These are phyloP conservation scores for Cryptocheilus praepositus DNA, from an alignment of 2,888 invertebrate genomes.

Conservation along the genomic window DNA sequence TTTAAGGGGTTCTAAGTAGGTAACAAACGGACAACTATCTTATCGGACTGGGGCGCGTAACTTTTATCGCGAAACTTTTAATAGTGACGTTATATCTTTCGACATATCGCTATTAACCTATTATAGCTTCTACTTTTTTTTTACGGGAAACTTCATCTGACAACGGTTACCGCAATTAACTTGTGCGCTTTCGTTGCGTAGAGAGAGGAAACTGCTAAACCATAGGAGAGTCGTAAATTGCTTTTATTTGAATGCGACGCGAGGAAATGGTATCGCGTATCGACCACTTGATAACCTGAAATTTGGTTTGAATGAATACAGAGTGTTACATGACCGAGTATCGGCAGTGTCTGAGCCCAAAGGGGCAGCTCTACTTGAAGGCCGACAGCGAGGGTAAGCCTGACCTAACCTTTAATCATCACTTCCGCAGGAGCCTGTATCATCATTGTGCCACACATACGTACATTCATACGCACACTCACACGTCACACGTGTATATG, in stretches of 20 bases:
- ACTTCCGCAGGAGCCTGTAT: constrained; percentile 69
- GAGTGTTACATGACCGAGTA: constrained; percentile 82
- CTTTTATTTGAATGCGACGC: constrained; percentile 15
- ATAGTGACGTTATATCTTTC: constrained; percentile 15
- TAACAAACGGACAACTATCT: constrained; percentile 26
- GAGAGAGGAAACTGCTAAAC: too few relatives aligned
- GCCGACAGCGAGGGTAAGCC: constrained; percentile 89
- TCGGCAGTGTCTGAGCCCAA: constrained; percentile 85
- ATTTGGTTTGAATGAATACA: constrained; percentile 72
- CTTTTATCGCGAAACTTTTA: constrained; percentile 29
- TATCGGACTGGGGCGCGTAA: constrained; percentile 31
- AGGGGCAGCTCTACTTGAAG: constrained; percentile 89
- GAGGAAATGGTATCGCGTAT: constrained; percentile 26
- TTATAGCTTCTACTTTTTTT: too few relatives aligned
- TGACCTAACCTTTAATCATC: constrained; percentile 71
- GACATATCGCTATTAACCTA: constrained; percentile 9
- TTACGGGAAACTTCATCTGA: too few relatives aligned
- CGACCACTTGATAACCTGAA: constrained; percentile 49
- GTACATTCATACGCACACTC: constrained; percentile 19
- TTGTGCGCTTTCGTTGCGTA: too few relatives aligned
- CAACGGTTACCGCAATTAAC: too few relatives aligned
- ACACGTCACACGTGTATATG: constrained; percentile 16
- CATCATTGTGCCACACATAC: constrained; percentile 38
- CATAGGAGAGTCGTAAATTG: not conserved
- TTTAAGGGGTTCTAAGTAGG: constrained; percentile 30